Evolutionary conservation across 2,888 invertebrate genomes (phyloP).

Genomic region (Drosophila mettleri): DNA sequence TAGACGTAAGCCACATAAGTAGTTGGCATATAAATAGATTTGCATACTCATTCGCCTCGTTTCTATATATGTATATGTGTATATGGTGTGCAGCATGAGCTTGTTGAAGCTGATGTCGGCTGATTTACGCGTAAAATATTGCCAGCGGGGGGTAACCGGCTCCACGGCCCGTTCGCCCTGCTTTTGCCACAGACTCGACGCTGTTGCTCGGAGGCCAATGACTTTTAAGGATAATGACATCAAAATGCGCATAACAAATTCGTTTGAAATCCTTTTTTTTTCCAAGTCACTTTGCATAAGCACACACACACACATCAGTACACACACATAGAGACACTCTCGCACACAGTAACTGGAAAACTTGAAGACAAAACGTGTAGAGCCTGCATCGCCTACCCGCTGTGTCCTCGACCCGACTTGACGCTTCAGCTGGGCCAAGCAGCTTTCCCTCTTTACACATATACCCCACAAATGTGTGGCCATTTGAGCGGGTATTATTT

Average conservation of each 20-base stretch:
- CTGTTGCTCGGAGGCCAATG: constrained; percentile 57
- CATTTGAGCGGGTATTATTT: background rate
- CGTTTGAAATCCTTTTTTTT: constrained; percentile 70
- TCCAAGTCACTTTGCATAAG: constrained; percentile 64
- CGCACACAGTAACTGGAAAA: constrained; percentile 24
- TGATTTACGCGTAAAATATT: constrained; percentile 19
- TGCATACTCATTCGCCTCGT: constrained; percentile 56
- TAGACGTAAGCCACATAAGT: constrained; percentile 62
- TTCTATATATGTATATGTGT: no score
- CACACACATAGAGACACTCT: constrained; percentile 1
- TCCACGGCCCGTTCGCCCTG: constrained; percentile 2
- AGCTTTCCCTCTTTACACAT: constrained; percentile 2
- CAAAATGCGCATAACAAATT: constrained; percentile 77
- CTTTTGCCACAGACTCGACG: constrained; percentile 1
- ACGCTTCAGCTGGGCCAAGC: background rate
- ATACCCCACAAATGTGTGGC: background rate
- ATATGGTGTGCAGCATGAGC: constrained; percentile 13
- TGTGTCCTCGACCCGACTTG: background rate
- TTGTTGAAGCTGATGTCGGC: constrained; percentile 34
- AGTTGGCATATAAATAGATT: constrained; percentile 70
- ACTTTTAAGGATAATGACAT: constrained; percentile 75
- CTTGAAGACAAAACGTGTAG: constrained; percentile 45
- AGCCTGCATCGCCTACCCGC: constrained; percentile 3
- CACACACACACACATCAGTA: constrained; percentile 30
- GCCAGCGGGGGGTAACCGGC: constrained; percentile 11